These are phyloP conservation scores for Geotrypetes seraphini DNA, from an alignment of 2,797 vertebrate species.

Conservation along the genomic window DNA sequence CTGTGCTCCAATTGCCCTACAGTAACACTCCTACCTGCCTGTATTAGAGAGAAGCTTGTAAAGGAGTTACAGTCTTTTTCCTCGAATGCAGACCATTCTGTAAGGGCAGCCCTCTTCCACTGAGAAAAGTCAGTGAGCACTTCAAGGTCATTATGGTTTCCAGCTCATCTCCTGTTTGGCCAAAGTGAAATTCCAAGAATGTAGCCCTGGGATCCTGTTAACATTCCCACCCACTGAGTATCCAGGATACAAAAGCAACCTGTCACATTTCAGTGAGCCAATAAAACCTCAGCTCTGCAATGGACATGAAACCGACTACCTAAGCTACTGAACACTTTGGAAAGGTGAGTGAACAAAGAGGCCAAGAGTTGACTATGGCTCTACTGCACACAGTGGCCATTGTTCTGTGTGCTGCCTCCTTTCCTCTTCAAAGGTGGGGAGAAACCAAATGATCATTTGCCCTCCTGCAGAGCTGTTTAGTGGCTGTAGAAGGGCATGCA, in stretches of 20 bases:
- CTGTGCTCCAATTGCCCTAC: too few relatives aligned
- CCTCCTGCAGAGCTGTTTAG: constrained; percentile 1
- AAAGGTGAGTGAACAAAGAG: too few relatives aligned
- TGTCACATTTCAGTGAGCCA: constrained; percentile 34
- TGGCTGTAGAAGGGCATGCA: too few relatives aligned
- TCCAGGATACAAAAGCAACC: constrained; percentile 47
- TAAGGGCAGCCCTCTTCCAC: too few relatives aligned
- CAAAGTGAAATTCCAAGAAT: constrained; percentile 60
- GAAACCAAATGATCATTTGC: background rate
- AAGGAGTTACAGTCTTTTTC: too few relatives aligned
- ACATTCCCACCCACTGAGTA: constrained; percentile 38
- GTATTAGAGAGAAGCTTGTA: too few relatives aligned
- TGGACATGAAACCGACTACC: background rate
- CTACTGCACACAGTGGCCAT: too few relatives aligned
- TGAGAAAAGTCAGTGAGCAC: constrained; percentile 23
- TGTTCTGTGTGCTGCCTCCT: too few relatives aligned
- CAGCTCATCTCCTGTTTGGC: constrained; percentile 38
- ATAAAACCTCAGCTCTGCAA: constrained; percentile 11
- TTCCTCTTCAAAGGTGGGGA: background rate
- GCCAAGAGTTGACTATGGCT: too few relatives aligned
- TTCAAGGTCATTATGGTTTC: constrained; percentile 43
- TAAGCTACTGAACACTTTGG: too few relatives aligned
- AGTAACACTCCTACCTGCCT: too few relatives aligned
- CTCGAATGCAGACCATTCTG: too few relatives aligned
- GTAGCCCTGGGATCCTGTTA: constrained; percentile 44